Conservation (phyloP, 1,140 invertebrate genomes). For the Triops cancriformis region DNA sequence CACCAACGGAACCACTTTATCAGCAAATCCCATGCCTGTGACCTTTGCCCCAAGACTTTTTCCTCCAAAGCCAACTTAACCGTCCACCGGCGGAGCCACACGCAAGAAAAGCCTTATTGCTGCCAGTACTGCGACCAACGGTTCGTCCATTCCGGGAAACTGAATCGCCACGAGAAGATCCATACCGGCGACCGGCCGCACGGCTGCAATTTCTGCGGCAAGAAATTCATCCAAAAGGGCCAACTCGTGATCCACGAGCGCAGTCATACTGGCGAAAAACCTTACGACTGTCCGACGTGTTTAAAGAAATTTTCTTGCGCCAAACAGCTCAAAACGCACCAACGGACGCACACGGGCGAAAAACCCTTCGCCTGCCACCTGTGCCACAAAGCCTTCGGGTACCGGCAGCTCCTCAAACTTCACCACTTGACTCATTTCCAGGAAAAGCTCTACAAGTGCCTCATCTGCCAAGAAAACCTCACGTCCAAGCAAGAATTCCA, state of each 20-base stretch:
- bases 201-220: conserved; percentile 16
- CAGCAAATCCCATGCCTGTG: conserved; percentile 15
- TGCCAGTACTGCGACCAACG: conserved; percentile 7
- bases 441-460: conserved; percentile 80
- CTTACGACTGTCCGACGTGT: conserved; percentile 75
- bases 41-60: background rate
- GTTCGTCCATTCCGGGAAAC: background rate
- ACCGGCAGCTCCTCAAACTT: conserved; percentile 58
- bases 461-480: conserved; percentile 65
- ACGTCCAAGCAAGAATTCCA: background rate
- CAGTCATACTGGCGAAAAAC: conserved; percentile 63
- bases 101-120: conserved; percentile 17
- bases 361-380: conserved; percentile 71
- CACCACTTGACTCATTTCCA: conserved; percentile 53
- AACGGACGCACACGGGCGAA: conserved; percentile 92
- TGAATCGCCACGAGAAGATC: background rate
- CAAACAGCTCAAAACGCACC: conserved; percentile 91
- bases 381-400: conserved; percentile 55
- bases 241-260: conserved; percentile 57
- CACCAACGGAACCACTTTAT: conserved; percentile 13
- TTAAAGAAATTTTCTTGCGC: conserved; percentile 93
- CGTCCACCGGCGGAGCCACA: conserved; percentile 11
- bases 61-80: background rate
- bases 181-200: background rate
- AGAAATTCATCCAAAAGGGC: conserved; percentile 41